These are phyloP conservation scores for Doryteuthis pealeii DNA, from an alignment of 1,140 invertebrate genomes.

Conservation along the genomic window DNA sequence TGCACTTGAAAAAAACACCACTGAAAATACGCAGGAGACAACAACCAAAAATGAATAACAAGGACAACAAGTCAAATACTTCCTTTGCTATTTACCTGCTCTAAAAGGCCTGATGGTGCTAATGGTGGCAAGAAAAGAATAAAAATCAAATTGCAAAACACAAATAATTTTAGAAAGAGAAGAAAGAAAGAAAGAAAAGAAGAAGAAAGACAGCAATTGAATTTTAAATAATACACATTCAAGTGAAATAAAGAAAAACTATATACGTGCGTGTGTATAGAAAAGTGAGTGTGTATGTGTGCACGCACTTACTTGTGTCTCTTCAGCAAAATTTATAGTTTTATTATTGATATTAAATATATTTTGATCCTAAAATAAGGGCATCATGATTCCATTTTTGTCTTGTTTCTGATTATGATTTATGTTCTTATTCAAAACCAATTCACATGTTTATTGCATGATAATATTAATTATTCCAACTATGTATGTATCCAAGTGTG, in stretches of 20 bases:
- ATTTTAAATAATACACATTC: too few species aligned
- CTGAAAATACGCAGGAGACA: conserved; percentile 24
- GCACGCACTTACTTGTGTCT: not conserved
- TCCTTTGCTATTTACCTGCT: conserved; percentile 24
- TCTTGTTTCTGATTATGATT: too few species aligned
- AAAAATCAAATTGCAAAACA: not conserved
- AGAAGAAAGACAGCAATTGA: too few species aligned
- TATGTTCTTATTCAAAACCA: too few species aligned
- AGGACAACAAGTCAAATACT: conserved; percentile 29
- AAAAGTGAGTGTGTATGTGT: not conserved
- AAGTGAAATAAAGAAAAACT: not conserved
- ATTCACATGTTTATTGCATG: too few species aligned
- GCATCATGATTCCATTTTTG: too few species aligned
- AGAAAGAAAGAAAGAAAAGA: too few species aligned
- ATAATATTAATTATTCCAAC: too few species aligned
- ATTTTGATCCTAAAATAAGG: too few species aligned
- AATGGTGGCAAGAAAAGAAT: conserved; percentile 8
- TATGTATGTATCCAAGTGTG: too few species aligned
- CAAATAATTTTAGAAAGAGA: not conserved
- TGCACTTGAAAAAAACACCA: conserved; percentile 10
- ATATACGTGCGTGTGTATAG: not conserved
- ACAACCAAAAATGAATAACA: conserved; percentile 16
- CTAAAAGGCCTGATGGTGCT: conserved; percentile 16
- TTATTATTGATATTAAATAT: too few species aligned
- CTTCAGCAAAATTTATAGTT: not conserved